Evolutionary conservation across 2,888 invertebrate species (phyloP).

Genomic region (Ophion ventricosus): DNA sequence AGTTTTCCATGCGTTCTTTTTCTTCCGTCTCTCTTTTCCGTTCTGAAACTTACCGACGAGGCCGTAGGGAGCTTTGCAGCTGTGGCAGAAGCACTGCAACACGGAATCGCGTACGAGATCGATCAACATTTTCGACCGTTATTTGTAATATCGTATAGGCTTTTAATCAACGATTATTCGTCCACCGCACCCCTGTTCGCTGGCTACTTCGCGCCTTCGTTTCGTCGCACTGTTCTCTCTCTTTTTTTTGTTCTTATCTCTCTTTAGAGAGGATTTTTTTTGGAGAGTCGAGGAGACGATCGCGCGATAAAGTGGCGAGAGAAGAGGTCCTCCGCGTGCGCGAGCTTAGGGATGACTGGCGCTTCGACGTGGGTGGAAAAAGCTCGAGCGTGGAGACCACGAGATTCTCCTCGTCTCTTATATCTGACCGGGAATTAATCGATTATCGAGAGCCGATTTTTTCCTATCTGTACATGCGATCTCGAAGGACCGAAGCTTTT

Average conservation of each 20-base stretch:
- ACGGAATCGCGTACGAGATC: constrained; percentile 95
- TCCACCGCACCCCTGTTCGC: not conserved
- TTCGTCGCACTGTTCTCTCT: not conserved
- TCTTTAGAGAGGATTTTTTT: not conserved
- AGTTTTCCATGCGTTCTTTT: not conserved
- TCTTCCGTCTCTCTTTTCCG: not conserved
- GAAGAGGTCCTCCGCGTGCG: constrained; percentile 27
- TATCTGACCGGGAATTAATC: not conserved
- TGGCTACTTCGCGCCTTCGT: not conserved
- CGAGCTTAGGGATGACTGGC: constrained; percentile 48
- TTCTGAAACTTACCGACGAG: constrained; percentile 80
- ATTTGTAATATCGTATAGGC: constrained; percentile 6
- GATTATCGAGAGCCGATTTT: constrained; percentile 14
- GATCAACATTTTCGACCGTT: constrained; percentile 89
- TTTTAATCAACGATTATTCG: constrained; percentile 6
- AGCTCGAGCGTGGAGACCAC: constrained; percentile 37
- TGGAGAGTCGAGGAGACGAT: too few relatives aligned
- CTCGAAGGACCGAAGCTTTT: not conserved
- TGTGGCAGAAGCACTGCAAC: constrained; percentile 97
- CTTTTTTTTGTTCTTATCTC: not conserved
- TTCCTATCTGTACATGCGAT: not conserved
- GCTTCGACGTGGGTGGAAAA: constrained; percentile 25
- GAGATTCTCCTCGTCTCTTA: not conserved
- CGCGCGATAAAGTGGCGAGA: too few relatives aligned
- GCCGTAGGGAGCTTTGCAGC: constrained; percentile 92